These are phyloP conservation scores for Silvanus unidentatus DNA, from an alignment of 2,888 invertebrate species.

Conservation along the genomic window DNA sequence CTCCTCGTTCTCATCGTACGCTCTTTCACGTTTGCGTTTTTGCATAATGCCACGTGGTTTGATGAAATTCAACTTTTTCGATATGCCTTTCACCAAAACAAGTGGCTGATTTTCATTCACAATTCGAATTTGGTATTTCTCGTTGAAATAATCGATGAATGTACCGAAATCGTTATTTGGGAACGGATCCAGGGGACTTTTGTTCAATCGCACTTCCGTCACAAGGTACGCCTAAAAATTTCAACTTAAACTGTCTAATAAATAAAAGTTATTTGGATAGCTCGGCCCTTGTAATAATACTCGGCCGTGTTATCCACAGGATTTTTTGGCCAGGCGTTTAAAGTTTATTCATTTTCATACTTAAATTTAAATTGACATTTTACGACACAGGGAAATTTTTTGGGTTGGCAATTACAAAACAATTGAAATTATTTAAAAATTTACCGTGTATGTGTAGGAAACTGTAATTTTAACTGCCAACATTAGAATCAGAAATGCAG, in stretches of 20 bases:
- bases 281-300: slow-evolving; percentile 11
- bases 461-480: too few species aligned
- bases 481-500: too few species aligned
- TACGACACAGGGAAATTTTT: too few species aligned
- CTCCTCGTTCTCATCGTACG: slow-evolving; percentile 55
- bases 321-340: too few species aligned
- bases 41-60: slow-evolving; percentile 46
- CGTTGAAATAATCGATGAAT: slow-evolving; percentile 69
- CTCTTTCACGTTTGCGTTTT: slow-evolving; percentile 44
- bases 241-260: neutral
- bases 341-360: too few species aligned
- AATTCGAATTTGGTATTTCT: slow-evolving; percentile 65
- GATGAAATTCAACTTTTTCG: slow-evolving; percentile 55
- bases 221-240: slow-evolving; percentile 56
- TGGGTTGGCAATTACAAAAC: too few species aligned
- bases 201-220: slow-evolving; percentile 59
- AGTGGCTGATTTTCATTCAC: slow-evolving; percentile 65
- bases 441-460: too few species aligned
- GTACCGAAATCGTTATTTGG: slow-evolving; percentile 55
- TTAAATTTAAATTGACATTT: too few species aligned
- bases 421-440: too few species aligned
- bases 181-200: slow-evolving; percentile 62
- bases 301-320: too few species aligned
- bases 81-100: slow-evolving; percentile 70
- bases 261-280: slow-evolving; percentile 3